Percentiles rank a stretch among this genome's conserved stretches.
These are phyloP conservation scores for Embiotoca jacksoni DNA, from an alignment of 2,113 vertebrate genomes.

Conservation along the genomic window DNA sequence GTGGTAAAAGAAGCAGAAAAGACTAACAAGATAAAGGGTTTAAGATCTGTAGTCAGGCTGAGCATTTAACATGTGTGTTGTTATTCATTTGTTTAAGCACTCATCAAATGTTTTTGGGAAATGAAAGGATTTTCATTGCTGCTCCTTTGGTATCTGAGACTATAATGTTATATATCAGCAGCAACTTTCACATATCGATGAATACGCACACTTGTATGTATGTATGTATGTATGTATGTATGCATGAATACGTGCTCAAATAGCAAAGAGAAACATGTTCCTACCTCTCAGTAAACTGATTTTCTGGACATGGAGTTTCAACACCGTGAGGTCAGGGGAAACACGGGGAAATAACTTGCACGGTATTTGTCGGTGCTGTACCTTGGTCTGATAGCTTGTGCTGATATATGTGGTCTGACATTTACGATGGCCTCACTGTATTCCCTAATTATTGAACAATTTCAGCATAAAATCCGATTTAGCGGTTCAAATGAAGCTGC, in stretches of 20 bases:
- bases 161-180: constrained; percentile 16
- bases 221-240: neutral
- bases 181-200: neutral
- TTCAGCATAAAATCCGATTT: constrained; percentile 79
- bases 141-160: neutral
- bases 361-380: constrained; percentile 37
- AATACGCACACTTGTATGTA: neutral
- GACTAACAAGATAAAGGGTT: neutral
- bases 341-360: constrained; percentile 35
- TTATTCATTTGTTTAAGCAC: neutral
- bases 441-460: constrained; percentile 78
- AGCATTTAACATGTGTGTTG: neutral
- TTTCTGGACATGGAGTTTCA: constrained; percentile 46
- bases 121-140: neutral
- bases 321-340: constrained; percentile 35
- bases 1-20: neutral
- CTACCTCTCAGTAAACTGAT: constrained; percentile 30
- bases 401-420: constrained; percentile 75
- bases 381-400: constrained; percentile 57
- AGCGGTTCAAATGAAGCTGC: constrained; percentile 71
- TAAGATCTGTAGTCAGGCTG: neutral
- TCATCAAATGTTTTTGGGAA: constrained; percentile 1
- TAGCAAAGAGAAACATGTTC: constrained; percentile 25
- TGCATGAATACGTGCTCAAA: constrained; percentile 6
- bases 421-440: constrained; percentile 64